Percentiles rank a stretch among this genome's conserved stretches.
Evolutionary conservation across 2,797 vertebrate genomes (phyloP).

Genomic region (Vultur gryphus): DNA sequence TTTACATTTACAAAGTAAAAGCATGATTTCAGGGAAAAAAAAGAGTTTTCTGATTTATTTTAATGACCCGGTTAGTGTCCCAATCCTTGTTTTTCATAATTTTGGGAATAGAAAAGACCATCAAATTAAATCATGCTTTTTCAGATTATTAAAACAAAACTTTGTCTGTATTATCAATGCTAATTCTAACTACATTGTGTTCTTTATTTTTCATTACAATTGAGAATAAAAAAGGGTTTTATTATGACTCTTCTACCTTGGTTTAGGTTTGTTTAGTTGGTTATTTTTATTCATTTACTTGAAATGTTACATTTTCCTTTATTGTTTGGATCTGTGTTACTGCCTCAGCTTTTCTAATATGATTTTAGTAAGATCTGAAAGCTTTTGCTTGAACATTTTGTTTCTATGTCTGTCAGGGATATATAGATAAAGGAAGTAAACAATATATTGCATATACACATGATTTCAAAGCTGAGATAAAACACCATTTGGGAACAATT

Average conservation of each 20-base stretch:
- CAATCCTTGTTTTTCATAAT: background rate
- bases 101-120: background rate
- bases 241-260: background rate
- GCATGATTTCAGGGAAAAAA: background rate
- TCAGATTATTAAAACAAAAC: background rate
- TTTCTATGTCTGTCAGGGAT: background rate
- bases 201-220: background rate
- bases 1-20: background rate
- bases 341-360: background rate
- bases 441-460: background rate
- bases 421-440: background rate
- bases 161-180: background rate
- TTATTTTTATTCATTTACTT: background rate
- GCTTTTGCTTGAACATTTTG: background rate
- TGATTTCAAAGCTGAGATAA: background rate
- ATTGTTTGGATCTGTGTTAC: background rate
- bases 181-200: background rate
- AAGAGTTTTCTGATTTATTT: background rate
- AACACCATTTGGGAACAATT: background rate
- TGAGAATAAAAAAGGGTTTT: accelerated
- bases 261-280: background rate
- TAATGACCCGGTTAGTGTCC: background rate
- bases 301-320: background rate
- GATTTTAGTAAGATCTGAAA: background rate
- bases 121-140: background rate